A percentile compares a stretch with the other conserved stretches of the same genome.
Evolutionary conservation across 30 jellyfish, hydroid and myxozoan species (phyloP).

Genomic region (Turritopsis rubra): DNA sequence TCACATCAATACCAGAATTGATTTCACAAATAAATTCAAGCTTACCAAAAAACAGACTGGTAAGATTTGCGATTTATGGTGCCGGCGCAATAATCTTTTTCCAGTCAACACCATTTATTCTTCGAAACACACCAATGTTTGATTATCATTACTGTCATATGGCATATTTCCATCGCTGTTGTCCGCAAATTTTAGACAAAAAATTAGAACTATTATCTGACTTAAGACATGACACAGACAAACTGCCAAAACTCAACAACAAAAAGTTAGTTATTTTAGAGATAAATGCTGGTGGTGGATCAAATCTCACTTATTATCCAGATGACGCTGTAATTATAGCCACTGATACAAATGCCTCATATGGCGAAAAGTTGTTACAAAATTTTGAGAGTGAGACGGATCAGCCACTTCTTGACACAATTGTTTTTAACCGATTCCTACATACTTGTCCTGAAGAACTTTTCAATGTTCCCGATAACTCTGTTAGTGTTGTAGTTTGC

Average conservation of each 20-base stretch:
- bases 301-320: constrained; percentile 14
- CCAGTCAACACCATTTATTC: not conserved
- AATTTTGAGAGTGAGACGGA: not conserved
- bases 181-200: constrained; percentile 12
- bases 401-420: not conserved
- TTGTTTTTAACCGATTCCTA: constrained; percentile 3
- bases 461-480: not conserved
- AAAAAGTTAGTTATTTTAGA: constrained; percentile 7
- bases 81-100: not conserved
- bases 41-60: constrained; percentile 16
- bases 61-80: not conserved
- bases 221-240: not conserved
- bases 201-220: not conserved
- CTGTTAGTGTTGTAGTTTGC: constrained; percentile 13
- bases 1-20: constrained; percentile 6
- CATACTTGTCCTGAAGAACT: constrained; percentile 3
- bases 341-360: not conserved
- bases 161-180: constrained; percentile 13
- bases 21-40: constrained; percentile 15
- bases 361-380: not conserved
- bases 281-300: constrained; percentile 23
- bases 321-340: constrained; percentile 2
- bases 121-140: not conserved
- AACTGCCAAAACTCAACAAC: constrained; percentile 13
- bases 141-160: constrained; percentile 12